Evolutionary conservation across 1,140 invertebrate species (phyloP).

Genomic region (Vollenhovia emeryi): DNA sequence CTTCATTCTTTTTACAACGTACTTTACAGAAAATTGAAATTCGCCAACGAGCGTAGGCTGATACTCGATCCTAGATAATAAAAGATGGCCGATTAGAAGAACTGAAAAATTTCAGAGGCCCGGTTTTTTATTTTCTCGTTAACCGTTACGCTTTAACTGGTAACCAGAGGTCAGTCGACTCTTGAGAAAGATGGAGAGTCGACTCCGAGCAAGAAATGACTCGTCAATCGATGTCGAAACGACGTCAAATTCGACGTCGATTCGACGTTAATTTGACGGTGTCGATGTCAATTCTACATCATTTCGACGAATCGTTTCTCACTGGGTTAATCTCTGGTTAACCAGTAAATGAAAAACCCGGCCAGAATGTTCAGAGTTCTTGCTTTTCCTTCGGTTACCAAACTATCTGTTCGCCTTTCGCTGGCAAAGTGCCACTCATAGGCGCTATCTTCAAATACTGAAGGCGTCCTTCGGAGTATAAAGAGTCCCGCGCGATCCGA

Average conservation of each 20-base stretch:
- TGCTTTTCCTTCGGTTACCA: slow-evolving; percentile 63
- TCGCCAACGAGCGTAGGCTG: slow-evolving; percentile 76
- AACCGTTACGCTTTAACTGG: no score
- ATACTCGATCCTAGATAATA: slow-evolving; percentile 79
- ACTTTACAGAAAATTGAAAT: slow-evolving; percentile 79
- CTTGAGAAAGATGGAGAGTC: no score
- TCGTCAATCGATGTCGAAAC: no score
- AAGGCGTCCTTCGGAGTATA: slow-evolving; percentile 77
- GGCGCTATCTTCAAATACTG: slow-evolving; percentile 79
- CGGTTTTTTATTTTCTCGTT: no score
- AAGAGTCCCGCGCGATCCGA: slow-evolving; percentile 74
- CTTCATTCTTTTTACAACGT: slow-evolving; percentile 79
- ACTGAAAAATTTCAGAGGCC: not conserved
- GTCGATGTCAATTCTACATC: no score
- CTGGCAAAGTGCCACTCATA: slow-evolving; percentile 74
- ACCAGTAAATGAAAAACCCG: no score
- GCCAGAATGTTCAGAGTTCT: not conserved
- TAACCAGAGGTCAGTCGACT: no score
- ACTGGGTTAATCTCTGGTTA: no score
- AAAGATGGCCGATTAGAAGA: not conserved
- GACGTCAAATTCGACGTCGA: no score
- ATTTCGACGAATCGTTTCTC: no score
- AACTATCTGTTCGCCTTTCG: slow-evolving; percentile 73
- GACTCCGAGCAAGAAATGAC: no score
- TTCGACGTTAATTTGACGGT: no score